Evolutionary conservation across 2,888 invertebrate genomes (phyloP), one percentile per base, ranked within the genome.

Genomic region (Drosophila anomalata): DNA sequence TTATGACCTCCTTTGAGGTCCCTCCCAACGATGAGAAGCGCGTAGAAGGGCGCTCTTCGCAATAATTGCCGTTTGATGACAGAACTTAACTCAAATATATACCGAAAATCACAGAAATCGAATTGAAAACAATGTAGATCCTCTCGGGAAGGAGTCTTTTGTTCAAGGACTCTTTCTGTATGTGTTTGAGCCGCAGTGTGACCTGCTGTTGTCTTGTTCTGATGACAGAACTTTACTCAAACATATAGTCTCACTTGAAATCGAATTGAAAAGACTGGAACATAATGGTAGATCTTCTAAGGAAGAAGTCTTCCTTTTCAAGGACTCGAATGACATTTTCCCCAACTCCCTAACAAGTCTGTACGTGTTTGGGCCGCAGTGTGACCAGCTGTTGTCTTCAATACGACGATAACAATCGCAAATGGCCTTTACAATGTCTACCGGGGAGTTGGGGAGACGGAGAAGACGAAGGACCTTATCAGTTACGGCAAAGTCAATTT

Each of bases 401-500:
- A 48, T 33, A 56, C 29, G 44, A 29, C 20, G 69, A 70, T 61
- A 70, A 48, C 54, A 66, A 70, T 70, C 70, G 33, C 66, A 56
- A 71, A 65, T 47, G 66, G 46, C 73, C 66, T 41, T 47, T 51
- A 72, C 73, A 54, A 72, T 72, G 62, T 55, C 73, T 51, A 63
- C 17, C n/a, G 44, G 12, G n/a, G 2, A 2, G 44, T 1, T 7
- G 24, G 24, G 22, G 17, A 3, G 9, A n/a, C 6, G n/a, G 50
- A 9, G 36, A 36, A 5, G 29, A 5, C 9, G 9, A 41, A 24
- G 65, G 39, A 48, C 39, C 57, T 75, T 73, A 76, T 76, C 75
- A 76, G 61, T 72, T 59, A 60, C 58, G 56, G 55, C 67, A 73
- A 75, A 75, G 75, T 75, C 75, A 75, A 75, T 75, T 75, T 76